These are phyloP conservation scores for Eptesicus fuscus DNA, from an alignment of 2,113 vertebrate species.

Conservation along the genomic window DNA sequence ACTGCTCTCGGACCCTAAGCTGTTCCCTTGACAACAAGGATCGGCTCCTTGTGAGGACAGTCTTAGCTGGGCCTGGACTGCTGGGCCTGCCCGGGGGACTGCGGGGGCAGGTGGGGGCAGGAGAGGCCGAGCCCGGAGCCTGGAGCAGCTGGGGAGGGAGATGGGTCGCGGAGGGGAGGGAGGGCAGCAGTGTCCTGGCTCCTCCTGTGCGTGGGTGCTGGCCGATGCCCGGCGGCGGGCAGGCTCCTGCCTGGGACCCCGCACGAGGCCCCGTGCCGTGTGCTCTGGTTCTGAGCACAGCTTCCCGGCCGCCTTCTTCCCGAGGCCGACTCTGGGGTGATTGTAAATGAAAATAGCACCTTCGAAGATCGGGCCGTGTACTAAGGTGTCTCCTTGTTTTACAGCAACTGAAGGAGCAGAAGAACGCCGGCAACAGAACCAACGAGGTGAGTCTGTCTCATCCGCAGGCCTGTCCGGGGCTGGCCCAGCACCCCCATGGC, in stretches of 20 bases:
- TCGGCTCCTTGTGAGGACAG: not conserved
- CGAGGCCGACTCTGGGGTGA: not conserved
- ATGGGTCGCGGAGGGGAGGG: not conserved
- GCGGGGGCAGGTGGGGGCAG: not conserved
- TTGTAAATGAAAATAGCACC: not conserved
- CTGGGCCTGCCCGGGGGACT: not conserved
- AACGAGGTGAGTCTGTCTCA: conserved; percentile 88
- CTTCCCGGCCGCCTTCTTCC: not conserved
- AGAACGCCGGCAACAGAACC: conserved; percentile 90
- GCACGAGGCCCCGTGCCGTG: not conserved
- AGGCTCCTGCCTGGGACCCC: not conserved
- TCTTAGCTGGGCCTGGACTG: not conserved
- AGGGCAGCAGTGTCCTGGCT: no score
- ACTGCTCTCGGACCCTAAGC: not conserved
- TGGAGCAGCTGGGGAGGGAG: no score
- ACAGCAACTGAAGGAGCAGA: conserved; percentile 98
- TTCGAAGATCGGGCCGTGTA: not conserved
- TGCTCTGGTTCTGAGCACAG: not conserved
- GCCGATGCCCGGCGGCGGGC: fast-evolving
- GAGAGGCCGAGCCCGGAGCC: not conserved
- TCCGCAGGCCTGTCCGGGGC: not conserved
- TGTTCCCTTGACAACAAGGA: not conserved
- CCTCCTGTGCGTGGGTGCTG: not conserved
- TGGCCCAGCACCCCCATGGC: not conserved
- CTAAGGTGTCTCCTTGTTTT: conserved; percentile 32